phyloP scores from a whole-genome alignment of 2,797 vertebrate genomes.

The Tokudaia tokunoshimensis region DNA sequence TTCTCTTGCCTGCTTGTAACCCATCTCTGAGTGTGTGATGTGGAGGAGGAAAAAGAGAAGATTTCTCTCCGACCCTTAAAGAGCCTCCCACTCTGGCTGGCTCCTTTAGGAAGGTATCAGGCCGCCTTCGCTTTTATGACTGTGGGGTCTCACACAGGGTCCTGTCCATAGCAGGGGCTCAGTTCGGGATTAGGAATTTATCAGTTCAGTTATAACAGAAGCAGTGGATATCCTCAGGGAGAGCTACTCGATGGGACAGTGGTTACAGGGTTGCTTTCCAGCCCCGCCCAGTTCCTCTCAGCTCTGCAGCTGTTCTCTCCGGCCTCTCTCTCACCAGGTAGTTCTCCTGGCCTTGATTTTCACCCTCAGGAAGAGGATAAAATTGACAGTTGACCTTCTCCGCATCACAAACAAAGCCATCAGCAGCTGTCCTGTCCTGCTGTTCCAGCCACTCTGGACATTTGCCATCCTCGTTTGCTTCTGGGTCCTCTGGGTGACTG shows the following conservation, averaged over 20 bases:
- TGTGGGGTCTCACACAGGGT: neutral
- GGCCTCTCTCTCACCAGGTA: conserved; percentile 84
- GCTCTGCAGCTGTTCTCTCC: conserved; percentile 42
- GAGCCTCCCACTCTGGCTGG: neutral
- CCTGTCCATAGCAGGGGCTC: neutral
- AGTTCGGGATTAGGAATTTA: neutral
- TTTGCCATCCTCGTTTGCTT: conserved; percentile 87
- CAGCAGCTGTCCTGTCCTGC: conserved; percentile 85
- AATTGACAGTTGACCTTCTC: conserved; percentile 85
- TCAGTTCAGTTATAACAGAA: neutral
- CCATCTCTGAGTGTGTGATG: neutral
- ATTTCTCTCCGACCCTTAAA: neutral
- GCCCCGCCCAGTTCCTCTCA: neutral
- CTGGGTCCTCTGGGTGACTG: conserved; percentile 90
- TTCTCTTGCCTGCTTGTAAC: neutral
- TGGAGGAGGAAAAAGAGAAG: neutral
- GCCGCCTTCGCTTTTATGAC: neutral
- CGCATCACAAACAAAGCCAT: conserved; percentile 85
- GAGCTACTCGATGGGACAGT: neutral
- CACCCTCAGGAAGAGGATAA: conserved; percentile 84
- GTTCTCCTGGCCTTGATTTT: conserved; percentile 85
- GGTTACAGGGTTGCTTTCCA: neutral
- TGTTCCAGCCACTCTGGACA: conserved; percentile 89
- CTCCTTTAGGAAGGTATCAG: neutral
- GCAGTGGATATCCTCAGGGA: neutral